Percentiles rank a stretch among this genome's conserved stretches.
phyloP scores from a whole-genome alignment of 2,113 vertebrate genomes.

The Sander vitreus region DNA sequence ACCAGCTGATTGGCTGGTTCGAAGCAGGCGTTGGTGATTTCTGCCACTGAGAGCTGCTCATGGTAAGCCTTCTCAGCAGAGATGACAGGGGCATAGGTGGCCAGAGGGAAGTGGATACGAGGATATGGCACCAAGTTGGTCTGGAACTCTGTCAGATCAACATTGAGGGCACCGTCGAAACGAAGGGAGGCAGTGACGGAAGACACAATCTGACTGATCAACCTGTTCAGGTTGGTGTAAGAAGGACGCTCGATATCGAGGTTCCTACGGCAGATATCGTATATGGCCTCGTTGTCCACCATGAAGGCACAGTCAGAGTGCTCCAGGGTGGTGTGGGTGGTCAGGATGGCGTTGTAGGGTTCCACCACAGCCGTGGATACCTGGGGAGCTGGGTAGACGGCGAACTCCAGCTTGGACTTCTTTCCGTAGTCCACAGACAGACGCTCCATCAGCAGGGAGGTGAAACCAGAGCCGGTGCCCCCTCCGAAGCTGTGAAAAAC shows the following conservation, averaged over 20 bases:
- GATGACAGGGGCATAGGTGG: slow-evolving; percentile 85
- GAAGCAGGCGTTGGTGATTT: slow-evolving; percentile 72
- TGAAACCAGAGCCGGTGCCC: slow-evolving; percentile 82
- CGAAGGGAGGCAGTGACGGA: slow-evolving; percentile 85
- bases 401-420: slow-evolving; percentile 91
- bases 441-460: slow-evolving; percentile 93
- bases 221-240: slow-evolving; percentile 86
- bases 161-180: slow-evolving; percentile 91
- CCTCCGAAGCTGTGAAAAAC: slow-evolving; percentile 59
- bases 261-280: slow-evolving; percentile 88
- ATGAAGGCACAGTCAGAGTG: slow-evolving; percentile 91
- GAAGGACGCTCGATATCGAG: slow-evolving; percentile 86
- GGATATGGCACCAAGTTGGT: slow-evolving; percentile 82
- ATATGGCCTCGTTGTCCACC: slow-evolving; percentile 90
- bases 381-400: slow-evolving; percentile 87
- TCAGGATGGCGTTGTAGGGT: slow-evolving; percentile 92
- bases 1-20: slow-evolving; percentile 75
- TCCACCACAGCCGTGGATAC: slow-evolving; percentile 90
- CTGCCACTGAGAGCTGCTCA: slow-evolving; percentile 75
- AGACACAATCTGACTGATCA: slow-evolving; percentile 81
- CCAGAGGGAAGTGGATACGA: slow-evolving; percentile 81
- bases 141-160: slow-evolving; percentile 92
- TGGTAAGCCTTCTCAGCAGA: slow-evolving; percentile 86
- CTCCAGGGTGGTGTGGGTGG: slow-evolving; percentile 86
- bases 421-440: slow-evolving; percentile 92